Evolutionary conservation across 2,797 vertebrate species (phyloP).

Genomic region (Clamator glandarius): DNA sequence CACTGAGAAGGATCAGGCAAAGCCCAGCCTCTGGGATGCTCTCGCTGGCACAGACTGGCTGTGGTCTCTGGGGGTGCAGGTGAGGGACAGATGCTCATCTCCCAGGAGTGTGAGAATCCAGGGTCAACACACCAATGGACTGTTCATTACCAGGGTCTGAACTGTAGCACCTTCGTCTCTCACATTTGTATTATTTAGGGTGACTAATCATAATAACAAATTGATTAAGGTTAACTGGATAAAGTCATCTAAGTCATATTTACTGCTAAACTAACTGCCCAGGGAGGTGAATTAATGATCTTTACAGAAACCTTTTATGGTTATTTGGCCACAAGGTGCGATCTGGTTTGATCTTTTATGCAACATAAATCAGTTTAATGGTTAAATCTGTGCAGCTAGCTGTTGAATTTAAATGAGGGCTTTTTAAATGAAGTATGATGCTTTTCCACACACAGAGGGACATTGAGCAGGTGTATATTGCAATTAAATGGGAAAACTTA

Average conservation of each 20-base stretch:
- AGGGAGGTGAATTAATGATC: constrained; percentile 77
- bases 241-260: constrained; percentile 74
- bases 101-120: not conserved
- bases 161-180: constrained; percentile 16
- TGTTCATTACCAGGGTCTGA: not conserved
- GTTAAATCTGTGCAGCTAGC: constrained; percentile 73
- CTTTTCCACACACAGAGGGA: constrained; percentile 52
- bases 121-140: not conserved
- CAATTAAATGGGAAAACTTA: constrained; percentile 74
- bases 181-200: constrained; percentile 62
- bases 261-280: constrained; percentile 76
- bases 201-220: constrained; percentile 73
- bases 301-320: constrained; percentile 76
- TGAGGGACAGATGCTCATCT: not conserved
- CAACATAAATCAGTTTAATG: constrained; percentile 77
- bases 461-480: constrained; percentile 74
- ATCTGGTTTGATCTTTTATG: constrained; percentile 75
- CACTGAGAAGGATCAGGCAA: not conserved
- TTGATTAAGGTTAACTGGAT: constrained; percentile 77
- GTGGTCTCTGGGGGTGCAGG: not conserved
- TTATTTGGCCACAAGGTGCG: constrained; percentile 76
- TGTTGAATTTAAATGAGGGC: constrained; percentile 74
- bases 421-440: constrained; percentile 74
- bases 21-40: not conserved
- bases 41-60: not conserved